phyloP scores from a whole-genome alignment of 2,113 vertebrate genomes.

The Mesoclemmys tuberculata region DNA sequence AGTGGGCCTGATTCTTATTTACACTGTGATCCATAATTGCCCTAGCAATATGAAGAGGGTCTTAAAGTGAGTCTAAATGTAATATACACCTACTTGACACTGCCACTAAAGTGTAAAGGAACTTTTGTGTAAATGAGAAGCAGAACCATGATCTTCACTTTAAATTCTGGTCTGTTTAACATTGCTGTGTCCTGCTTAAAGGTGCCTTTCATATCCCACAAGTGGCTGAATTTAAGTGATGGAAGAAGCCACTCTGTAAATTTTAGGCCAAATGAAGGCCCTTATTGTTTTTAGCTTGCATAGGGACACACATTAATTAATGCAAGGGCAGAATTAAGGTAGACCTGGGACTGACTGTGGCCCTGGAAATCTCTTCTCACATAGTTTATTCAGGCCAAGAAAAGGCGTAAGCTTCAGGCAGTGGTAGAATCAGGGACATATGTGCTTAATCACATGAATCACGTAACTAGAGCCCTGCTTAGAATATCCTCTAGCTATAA shows the following conservation, averaged over 20 bases:
- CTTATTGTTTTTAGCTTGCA: not conserved
- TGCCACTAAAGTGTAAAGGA: not conserved
- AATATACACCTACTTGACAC: not conserved
- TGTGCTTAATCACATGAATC: not conserved
- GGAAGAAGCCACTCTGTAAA: not conserved
- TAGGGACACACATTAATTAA: not conserved
- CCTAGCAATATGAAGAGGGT: not conserved
- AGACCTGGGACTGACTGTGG: not conserved
- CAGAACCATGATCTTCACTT: not conserved
- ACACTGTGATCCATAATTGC: not conserved
- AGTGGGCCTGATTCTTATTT: not conserved
- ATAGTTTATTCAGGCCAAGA: not conserved
- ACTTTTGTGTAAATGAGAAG: not conserved
- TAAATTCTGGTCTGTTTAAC: not conserved
- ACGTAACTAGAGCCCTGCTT: not conserved
- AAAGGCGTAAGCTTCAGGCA: not conserved
- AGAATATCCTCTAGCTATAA: not conserved
- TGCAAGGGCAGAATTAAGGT: not conserved
- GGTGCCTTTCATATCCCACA: not conserved
- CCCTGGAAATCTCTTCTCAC: not conserved
- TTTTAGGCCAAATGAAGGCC: not conserved
- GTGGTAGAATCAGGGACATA: not conserved
- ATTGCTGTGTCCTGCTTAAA: not conserved
- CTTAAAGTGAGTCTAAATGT: not conserved
- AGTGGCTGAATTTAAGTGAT: not conserved